These are phyloP conservation scores for Oncopeltus fasciatus DNA, from an alignment of 1,140 invertebrate genomes.

Conservation along the genomic window DNA sequence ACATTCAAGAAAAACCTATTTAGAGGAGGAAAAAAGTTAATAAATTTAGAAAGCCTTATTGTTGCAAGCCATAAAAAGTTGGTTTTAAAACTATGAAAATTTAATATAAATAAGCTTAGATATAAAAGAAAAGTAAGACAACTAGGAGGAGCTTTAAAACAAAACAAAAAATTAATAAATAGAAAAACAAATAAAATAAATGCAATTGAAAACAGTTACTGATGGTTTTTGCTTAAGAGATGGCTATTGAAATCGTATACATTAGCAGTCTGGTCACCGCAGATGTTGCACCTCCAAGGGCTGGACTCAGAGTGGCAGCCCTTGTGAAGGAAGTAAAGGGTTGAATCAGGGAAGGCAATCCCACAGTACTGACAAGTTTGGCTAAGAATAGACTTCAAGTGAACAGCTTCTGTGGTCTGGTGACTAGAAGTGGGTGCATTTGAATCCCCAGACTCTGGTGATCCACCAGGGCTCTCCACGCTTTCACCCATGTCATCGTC, in stretches of 20 bases:
- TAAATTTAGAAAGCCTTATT: too few relatives aligned
- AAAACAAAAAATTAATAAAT: background rate
- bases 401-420: slow-evolving; percentile 28
- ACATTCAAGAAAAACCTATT: too few relatives aligned
- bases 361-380: slow-evolving; percentile 55
- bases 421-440: slow-evolving; percentile 53
- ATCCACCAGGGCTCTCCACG: slow-evolving; percentile 40
- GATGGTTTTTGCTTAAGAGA: slow-evolving; percentile 82
- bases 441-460: slow-evolving; percentile 61
- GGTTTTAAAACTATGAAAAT: too few relatives aligned
- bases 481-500: background rate
- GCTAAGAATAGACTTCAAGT: slow-evolving; percentile 59
- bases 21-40: too few relatives aligned
- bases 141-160: too few relatives aligned
- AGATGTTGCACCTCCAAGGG: slow-evolving; percentile 96
- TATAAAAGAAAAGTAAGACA: too few relatives aligned
- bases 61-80: too few relatives aligned
- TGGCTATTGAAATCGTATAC: slow-evolving; percentile 95
- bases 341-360: slow-evolving; percentile 88
- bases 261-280: slow-evolving; percentile 81
- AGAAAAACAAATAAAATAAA: background rate
- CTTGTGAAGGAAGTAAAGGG: slow-evolving; percentile 91
- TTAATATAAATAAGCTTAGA: too few relatives aligned
- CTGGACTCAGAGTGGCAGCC: slow-evolving; percentile 92
- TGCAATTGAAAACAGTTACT: slow-evolving; percentile 27